These are phyloP conservation scores for Pandemis corylana DNA, from an alignment of 2,888 invertebrate species.

Conservation along the genomic window DNA sequence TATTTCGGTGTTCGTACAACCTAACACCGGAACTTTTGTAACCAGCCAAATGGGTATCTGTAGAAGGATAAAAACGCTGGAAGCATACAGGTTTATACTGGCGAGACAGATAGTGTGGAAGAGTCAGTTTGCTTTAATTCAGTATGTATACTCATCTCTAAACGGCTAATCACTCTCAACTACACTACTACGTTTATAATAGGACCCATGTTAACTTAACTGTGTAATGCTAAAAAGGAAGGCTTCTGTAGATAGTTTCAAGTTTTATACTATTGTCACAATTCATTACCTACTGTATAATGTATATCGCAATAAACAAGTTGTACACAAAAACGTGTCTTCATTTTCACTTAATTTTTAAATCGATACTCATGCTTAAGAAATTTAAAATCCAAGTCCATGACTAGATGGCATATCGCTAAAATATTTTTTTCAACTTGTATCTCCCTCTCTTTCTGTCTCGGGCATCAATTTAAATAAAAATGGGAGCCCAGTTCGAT, in stretches of 20 bases:
- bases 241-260: background rate
- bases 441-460: no score
- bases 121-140: slow-evolving; percentile 8
- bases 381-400: no score
- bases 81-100: slow-evolving; percentile 31
- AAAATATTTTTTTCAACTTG: no score
- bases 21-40: background rate
- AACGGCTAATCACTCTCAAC: background rate
- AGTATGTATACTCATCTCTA: background rate
- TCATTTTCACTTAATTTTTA: slow-evolving; percentile 3
- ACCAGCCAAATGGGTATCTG: slow-evolving; percentile 7
- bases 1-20: slow-evolving; percentile 7
- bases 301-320: slow-evolving; percentile 1
- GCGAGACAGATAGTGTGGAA: slow-evolving; percentile 28
- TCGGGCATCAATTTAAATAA: no score
- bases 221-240: slow-evolving; percentile 6
- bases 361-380: background rate
- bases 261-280: slow-evolving; percentile 14
- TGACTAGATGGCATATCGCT: no score
- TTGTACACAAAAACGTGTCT: background rate
- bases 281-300: slow-evolving; percentile 1
- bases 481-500: no score
- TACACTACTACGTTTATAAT: background rate
- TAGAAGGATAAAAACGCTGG: slow-evolving; percentile 30
- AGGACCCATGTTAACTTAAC: background rate